Evolutionary conservation across 2,113 vertebrate genomes (phyloP).

Genomic region (Formicarius rufipectus): DNA sequence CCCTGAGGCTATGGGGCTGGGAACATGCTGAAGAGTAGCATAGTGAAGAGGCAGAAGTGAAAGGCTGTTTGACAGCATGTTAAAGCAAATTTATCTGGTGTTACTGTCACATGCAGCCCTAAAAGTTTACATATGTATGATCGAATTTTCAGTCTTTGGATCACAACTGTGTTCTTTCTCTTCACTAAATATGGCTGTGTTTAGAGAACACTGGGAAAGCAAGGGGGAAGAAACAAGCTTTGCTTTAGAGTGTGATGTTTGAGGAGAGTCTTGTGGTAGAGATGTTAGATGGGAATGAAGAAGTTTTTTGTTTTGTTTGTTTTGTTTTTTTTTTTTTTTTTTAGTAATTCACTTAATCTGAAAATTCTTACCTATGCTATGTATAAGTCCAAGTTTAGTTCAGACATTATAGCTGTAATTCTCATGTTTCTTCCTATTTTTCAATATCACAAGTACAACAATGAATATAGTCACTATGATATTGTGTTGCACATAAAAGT

Average conservation of each 20-base stretch:
- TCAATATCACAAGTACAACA: fast-evolving
- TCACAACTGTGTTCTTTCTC: not conserved
- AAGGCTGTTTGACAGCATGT: conserved; percentile 51
- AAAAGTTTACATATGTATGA: conserved; percentile 21
- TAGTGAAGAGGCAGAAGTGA: conserved; percentile 30
- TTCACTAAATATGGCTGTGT: not conserved
- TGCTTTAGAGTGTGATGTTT: not conserved
- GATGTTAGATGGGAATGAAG: not conserved
- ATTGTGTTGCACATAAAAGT: not conserved
- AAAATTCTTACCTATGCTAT: not conserved
- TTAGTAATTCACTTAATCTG: not conserved
- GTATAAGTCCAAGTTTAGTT: not conserved
- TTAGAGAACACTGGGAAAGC: not conserved
- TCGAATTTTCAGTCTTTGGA: conserved; percentile 28
- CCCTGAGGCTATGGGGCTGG: conserved; percentile 19
- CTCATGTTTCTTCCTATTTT: not conserved
- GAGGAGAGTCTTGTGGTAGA: not conserved
- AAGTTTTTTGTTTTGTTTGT: not conserved
- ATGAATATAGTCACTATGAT: not conserved
- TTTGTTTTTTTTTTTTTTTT: not conserved
- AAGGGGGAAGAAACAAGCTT: not conserved
- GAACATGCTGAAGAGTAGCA: conserved; percentile 13
- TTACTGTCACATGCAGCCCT: not conserved
- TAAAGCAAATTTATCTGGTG: conserved; percentile 23
- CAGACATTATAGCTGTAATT: not conserved